Evolutionary conservation across 2,888 invertebrate species (phyloP).

Genomic region (Eustalomyia histrio): DNA sequence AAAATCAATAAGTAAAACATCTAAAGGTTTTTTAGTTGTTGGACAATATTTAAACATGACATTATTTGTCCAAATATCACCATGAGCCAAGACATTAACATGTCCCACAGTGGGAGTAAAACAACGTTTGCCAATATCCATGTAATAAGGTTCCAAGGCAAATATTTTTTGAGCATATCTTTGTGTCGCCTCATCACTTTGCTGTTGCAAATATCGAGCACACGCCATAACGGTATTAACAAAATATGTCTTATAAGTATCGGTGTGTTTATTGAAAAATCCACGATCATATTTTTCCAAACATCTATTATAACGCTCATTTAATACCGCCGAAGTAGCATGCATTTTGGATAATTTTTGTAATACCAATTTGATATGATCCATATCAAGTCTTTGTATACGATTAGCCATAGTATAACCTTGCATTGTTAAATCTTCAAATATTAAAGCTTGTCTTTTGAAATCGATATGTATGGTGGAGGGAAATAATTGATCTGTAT

Average conservation of each 20-base stretch:
- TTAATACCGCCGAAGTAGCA: slow-evolving; percentile 80
- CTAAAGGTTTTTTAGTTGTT: slow-evolving; percentile 70
- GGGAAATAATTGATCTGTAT: slow-evolving; percentile 73
- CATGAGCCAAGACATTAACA: slow-evolving; percentile 77
- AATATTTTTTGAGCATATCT: slow-evolving; percentile 73
- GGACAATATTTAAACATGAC: slow-evolving; percentile 77
- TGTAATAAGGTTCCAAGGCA: slow-evolving; percentile 72
- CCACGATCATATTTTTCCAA: slow-evolving; percentile 75
- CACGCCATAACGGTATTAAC: slow-evolving; percentile 74
- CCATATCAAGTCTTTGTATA: slow-evolving; percentile 77
- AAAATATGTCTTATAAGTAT: slow-evolving; percentile 74
- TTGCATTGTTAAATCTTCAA: slow-evolving; percentile 75
- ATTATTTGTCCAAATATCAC: slow-evolving; percentile 79
- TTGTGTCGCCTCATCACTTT: slow-evolving; percentile 67
- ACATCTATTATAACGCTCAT: slow-evolving; percentile 73
- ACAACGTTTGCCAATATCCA: slow-evolving; percentile 75
- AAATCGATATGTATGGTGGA: slow-evolving; percentile 74
- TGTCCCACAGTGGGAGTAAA: slow-evolving; percentile 71
- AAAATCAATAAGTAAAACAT: slow-evolving; percentile 77
- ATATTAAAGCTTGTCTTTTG: slow-evolving; percentile 73
- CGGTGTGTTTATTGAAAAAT: slow-evolving; percentile 76
- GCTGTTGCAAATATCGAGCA: slow-evolving; percentile 71
- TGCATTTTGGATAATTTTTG: slow-evolving; percentile 80
- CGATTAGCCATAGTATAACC: slow-evolving; percentile 76
- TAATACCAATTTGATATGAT: slow-evolving; percentile 78